phyloP scores from a whole-genome alignment of 2,888 invertebrate genomes.

The Anoplius nigerrimus region DNA sequence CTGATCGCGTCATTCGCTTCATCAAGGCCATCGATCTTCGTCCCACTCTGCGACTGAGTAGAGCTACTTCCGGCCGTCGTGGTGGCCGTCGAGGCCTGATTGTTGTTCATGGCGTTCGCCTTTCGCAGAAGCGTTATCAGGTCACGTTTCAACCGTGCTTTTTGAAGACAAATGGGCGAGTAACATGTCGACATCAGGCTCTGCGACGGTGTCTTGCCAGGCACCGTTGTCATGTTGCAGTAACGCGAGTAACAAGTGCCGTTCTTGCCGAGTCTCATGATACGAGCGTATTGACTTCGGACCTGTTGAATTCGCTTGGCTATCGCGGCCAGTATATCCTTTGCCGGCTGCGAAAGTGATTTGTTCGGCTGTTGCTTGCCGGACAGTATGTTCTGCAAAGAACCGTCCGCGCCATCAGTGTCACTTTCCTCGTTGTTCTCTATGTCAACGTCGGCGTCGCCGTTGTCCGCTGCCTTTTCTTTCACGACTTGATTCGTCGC shows the following conservation, averaged over 20 bases:
- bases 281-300: conserved; percentile 82
- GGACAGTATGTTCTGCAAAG: conserved; percentile 59
- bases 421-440: conserved; percentile 78
- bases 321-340: conserved; percentile 78
- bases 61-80: conserved; percentile 71
- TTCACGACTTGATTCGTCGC: conserved; percentile 44
- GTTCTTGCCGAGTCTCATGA: conserved; percentile 83
- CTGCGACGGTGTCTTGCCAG: conserved; percentile 76
- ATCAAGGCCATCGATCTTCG: conserved; percentile 58
- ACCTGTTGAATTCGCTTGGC: conserved; percentile 83
- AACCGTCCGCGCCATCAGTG: conserved; percentile 51
- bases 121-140: conserved; percentile 80
- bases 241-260: conserved; percentile 84
- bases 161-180: conserved; percentile 88
- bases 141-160: conserved; percentile 83
- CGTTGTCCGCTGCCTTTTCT: conserved; percentile 75
- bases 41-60: conserved; percentile 71
- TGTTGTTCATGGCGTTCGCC: conserved; percentile 77
- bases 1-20: conserved; percentile 78
- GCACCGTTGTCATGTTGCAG: conserved; percentile 79
- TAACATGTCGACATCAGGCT: conserved; percentile 82
- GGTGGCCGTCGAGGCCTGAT: conserved; percentile 45
- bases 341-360: conserved; percentile 63
- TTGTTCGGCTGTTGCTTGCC: conserved; percentile 65
- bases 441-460: conserved; percentile 78